Base-by-base conservation (phyloP, 1,140 invertebrate species). In the Thaumatotibia leucotreta region DNA sequence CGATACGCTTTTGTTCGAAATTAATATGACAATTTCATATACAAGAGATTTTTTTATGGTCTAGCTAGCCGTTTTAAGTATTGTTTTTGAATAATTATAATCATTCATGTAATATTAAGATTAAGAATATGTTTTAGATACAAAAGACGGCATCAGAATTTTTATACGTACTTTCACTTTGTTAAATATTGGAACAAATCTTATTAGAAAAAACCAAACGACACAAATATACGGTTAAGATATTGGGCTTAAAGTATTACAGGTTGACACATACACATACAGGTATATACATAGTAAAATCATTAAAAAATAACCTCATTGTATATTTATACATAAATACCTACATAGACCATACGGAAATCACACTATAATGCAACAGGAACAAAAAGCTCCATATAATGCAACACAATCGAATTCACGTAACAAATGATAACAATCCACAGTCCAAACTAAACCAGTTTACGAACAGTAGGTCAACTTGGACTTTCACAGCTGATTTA, bases 401-500 rank as follows among this genome's bases (percentile, higher is more conserved):
- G 1, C 8, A 45, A 45, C 39, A 45, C 39, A 9, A 45, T 45
- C 39, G 9, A 8, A 45, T 20, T 45, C 14, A 45, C 39, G 39
- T 45, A 45, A 45, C 17, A 45, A 45, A 45, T 45, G 39, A 45
- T 8, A 54, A 24, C 23, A 54, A 14, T 4, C 4, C 31, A 39
- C 8, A 10, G 20, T 54, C 50, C 10, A 54, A 11, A 27, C 2
- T 27, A 58, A 58, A 58, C 52, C 23, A 29, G 52, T 61, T 35
- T 64, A 9, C 23, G 39, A 35, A 62, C 61, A 71, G 66, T 73
- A 35, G 71, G 71, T 71, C 71, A 58, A 9, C 6, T 29, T 14
- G 52, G 64, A 74, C 76, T 74, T 78, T 78, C 74, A 72, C 74
- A 71, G 61, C 64, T 69, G 66, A 75, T 73, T 74, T 70, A 70